These are phyloP conservation scores for Rhodinocichla rosea DNA, from an alignment of 2,113 vertebrate genomes.

Conservation along the genomic window DNA sequence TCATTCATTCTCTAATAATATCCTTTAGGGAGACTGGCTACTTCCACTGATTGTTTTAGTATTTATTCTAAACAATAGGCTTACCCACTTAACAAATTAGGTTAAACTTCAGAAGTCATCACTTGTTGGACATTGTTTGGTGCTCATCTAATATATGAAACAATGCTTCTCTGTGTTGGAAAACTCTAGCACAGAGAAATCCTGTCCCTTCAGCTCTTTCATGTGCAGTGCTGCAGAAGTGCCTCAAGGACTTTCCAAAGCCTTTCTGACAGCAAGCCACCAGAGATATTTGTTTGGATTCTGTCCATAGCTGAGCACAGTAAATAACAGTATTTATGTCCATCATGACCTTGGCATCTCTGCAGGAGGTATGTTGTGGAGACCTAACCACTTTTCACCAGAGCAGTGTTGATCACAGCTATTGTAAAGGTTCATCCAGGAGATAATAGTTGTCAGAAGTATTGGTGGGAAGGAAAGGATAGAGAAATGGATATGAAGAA, in stretches of 20 bases:
- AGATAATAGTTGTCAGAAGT: neutral
- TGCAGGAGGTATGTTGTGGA: neutral
- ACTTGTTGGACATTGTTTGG: neutral
- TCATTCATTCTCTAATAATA: neutral
- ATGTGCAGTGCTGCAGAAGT: neutral
- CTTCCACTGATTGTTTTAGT: constrained; percentile 10
- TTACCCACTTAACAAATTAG: neutral
- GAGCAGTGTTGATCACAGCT: neutral
- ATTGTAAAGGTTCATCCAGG: neutral
- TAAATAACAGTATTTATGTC: neutral
- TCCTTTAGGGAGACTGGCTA: neutral
- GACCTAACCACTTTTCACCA: neutral
- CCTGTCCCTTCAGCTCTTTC: neutral
- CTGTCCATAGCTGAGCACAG: neutral
- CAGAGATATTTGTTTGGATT: neutral
- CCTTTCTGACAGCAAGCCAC: neutral
- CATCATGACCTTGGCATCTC: neutral
- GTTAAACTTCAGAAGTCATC: neutral
- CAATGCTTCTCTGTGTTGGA: neutral
- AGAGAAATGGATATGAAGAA: neutral
- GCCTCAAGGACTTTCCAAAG: neutral
- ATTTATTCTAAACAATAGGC: constrained; percentile 14
- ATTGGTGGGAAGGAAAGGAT: neutral
- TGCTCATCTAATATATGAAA: neutral
- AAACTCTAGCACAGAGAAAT: neutral